Conservation (phyloP, 2,113 vertebrate species). For the Xiphophorus hellerii region DNA sequence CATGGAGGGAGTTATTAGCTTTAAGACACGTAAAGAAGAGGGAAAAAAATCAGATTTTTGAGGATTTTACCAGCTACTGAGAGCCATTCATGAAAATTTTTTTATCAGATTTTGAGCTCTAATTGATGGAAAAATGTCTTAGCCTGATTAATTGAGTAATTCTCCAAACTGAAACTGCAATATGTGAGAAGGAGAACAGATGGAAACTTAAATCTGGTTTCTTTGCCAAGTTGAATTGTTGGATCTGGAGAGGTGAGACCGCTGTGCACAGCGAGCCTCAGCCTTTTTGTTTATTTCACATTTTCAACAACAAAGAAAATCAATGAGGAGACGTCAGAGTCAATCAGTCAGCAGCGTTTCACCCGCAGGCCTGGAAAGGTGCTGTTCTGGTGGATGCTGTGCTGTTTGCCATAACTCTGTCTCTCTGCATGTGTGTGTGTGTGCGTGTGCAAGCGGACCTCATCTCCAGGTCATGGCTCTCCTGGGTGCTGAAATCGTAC, state of each 20-base stretch:
- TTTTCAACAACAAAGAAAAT: slow-evolving; percentile 5
- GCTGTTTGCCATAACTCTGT: not conserved
- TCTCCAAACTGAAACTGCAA: not conserved
- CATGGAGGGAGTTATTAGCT: not conserved
- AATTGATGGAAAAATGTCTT: too few relatives aligned
- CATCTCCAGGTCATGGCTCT: slow-evolving; percentile 95
- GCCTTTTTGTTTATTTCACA: slow-evolving; percentile 1
- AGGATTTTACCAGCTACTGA: not conserved
- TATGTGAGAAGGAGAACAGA: not conserved
- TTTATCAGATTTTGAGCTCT: not conserved
- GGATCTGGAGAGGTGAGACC: not conserved
- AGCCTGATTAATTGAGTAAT: not conserved
- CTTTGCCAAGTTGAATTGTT: not conserved
- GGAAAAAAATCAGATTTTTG: not conserved
- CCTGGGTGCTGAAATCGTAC: slow-evolving; percentile 92
- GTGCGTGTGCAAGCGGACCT: slow-evolving; percentile 78
- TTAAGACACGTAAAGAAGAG: not conserved
- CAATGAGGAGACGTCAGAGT: slow-evolving; percentile 2
- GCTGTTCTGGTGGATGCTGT: not conserved
- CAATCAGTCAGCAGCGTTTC: not conserved
- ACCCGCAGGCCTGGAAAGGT: slow-evolving; percentile 8
- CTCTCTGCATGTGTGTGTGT: not conserved
- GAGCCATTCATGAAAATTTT: not conserved
- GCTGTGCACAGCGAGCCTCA: not conserved
- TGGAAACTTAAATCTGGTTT: slow-evolving; percentile 8